phyloP scores from a whole-genome alignment of 2,797 vertebrate species.

The Aphelocoma californica region DNA sequence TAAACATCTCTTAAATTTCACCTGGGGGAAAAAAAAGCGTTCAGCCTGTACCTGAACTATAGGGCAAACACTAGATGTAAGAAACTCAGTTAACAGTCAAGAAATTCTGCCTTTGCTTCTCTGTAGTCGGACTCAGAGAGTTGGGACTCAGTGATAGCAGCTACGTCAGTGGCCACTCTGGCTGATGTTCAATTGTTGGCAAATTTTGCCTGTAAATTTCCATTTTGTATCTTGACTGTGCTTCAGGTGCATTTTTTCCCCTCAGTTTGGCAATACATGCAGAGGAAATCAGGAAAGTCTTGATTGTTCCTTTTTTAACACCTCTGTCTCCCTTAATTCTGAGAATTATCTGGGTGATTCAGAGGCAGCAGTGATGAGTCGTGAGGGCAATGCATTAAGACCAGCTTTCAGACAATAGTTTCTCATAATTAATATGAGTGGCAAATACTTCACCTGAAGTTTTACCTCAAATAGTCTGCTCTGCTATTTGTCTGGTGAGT shows the following conservation, averaged over 20 bases:
- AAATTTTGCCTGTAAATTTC: slow-evolving; percentile 7
- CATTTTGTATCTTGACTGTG: background rate
- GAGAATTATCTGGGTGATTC: slow-evolving; percentile 47
- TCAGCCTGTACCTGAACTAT: background rate
- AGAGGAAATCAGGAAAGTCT: slow-evolving; percentile 26
- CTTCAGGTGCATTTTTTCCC: background rate
- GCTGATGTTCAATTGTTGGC: background rate
- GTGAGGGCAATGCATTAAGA: slow-evolving; percentile 44
- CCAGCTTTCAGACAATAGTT: slow-evolving; percentile 50
- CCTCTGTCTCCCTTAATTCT: slow-evolving; percentile 14
- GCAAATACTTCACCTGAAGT: slow-evolving; percentile 52
- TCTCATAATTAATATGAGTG: slow-evolving; percentile 60
- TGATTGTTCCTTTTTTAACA: slow-evolving; percentile 36
- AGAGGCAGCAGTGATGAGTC: slow-evolving; percentile 39
- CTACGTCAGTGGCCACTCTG: background rate
- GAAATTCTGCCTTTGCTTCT: background rate
- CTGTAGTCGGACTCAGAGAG: background rate
- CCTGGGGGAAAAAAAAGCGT: rapidly evolving
- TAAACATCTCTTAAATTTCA: background rate
- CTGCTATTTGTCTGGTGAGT: slow-evolving; percentile 60
- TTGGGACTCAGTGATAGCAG: rapidly evolving
- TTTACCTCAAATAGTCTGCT: slow-evolving; percentile 37
- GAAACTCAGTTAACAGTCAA: background rate
- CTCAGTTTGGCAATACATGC: background rate
- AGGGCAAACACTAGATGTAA: background rate